A percentile compares a stretch with the other conserved stretches of the same genome.
These are phyloP conservation scores for Lottia scabra DNA, from an alignment of 2,888 invertebrate genomes.

Conservation along the genomic window DNA sequence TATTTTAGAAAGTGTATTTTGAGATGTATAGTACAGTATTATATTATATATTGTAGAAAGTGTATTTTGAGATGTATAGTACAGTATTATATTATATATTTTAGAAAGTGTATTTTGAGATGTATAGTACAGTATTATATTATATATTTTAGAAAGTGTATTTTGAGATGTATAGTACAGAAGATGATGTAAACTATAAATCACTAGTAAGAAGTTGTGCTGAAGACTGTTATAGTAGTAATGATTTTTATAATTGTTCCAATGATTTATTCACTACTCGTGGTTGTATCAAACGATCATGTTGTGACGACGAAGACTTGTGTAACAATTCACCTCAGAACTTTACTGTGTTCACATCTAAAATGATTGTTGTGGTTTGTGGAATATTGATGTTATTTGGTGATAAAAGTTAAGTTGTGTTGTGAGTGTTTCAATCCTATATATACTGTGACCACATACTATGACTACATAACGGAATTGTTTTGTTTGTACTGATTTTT, in stretches of 20 bases:
- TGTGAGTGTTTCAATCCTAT: no score
- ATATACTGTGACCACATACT: no score
- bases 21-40: no score
- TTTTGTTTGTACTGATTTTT: no score
- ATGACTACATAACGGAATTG: no score
- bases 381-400: no score
- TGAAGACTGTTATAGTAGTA: conserved; percentile 40
- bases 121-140: conserved; percentile 36
- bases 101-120: conserved; percentile 55
- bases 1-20: no score
- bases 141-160: conserved; percentile 50
- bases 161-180: conserved; percentile 48
- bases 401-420: no score
- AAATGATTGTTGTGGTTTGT: no score
- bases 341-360: background rate
- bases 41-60: no score
- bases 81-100: no score
- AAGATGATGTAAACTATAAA: conserved; percentile 33
- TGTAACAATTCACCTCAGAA: conserved; percentile 37
- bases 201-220: conserved; percentile 55
- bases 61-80: background rate
- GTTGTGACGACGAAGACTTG: conserved; percentile 49
- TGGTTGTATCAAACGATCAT: conserved; percentile 48
- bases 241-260: conserved; percentile 53
- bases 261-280: conserved; percentile 38